Evolutionary conservation across 2,888 invertebrate genomes (phyloP).

Genomic region (Patella ulyssiponensis): DNA sequence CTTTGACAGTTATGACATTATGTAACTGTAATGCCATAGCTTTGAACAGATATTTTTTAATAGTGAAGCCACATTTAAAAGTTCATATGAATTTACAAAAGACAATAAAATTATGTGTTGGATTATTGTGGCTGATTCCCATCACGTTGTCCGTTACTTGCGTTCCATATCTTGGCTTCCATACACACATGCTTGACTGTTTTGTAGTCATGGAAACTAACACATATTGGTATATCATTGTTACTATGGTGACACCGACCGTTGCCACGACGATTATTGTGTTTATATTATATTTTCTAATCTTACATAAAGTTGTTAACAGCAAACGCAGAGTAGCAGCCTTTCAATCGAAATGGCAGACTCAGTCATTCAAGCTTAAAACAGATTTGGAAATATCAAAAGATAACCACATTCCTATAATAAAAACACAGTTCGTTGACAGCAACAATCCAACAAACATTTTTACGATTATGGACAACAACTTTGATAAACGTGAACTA

Average conservation of each 20-base stretch:
- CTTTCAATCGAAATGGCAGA: not conserved
- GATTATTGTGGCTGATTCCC: conserved; percentile 26
- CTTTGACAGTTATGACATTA: conserved; percentile 18
- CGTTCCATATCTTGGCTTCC: conserved; percentile 27
- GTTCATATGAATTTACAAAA: not conserved
- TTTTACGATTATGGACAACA: too few species aligned
- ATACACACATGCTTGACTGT: conserved; percentile 24
- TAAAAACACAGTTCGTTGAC: too few species aligned
- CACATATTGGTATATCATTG: conserved; percentile 26
- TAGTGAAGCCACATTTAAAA: conserved; percentile 10
- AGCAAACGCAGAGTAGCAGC: conserved; percentile 19
- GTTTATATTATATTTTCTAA: conserved; percentile 22
- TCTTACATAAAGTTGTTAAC: conserved; percentile 26
- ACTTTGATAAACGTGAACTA: too few species aligned
- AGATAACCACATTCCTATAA: too few species aligned
- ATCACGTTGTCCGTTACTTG: conserved; percentile 16
- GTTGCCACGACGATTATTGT: conserved; percentile 19
- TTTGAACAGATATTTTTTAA: conserved; percentile 19
- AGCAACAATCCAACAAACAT: too few species aligned
- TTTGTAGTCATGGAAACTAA: conserved; percentile 16
- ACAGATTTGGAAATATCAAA: too few species aligned
- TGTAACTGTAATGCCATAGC: conserved; percentile 26
- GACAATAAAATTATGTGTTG: not conserved
- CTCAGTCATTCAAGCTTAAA: not conserved
- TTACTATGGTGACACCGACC: conserved; percentile 18